phyloP scores from a whole-genome alignment of 2,888 invertebrate species.

The Eupithecia pulchellata region DNA sequence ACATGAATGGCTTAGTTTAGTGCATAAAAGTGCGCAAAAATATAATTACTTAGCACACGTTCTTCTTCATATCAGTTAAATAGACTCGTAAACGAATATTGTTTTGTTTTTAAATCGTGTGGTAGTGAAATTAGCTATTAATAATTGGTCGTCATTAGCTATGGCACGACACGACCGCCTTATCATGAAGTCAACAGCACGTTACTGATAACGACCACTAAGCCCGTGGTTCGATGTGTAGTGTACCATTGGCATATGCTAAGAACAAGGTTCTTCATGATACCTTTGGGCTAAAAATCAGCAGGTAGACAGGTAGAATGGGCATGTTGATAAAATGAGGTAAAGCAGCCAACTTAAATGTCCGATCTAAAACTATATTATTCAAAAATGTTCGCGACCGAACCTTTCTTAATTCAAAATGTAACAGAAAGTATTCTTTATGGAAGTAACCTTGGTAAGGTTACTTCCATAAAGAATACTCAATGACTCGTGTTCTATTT shows the following conservation, averaged over 20 bases:
- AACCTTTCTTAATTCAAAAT: not conserved
- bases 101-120: slow-evolving; percentile 13
- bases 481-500: not conserved
- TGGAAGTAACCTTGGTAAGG: too few species aligned
- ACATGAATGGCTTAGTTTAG: too few species aligned
- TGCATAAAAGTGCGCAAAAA: too few species aligned
- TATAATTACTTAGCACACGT: not conserved
- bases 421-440: not conserved
- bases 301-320: not conserved
- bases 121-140: slow-evolving; percentile 16
- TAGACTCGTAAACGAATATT: not conserved
- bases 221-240: slow-evolving; percentile 23
- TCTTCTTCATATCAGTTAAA: not conserved
- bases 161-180: slow-evolving; percentile 22
- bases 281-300: not conserved
- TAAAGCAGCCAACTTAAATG: not conserved
- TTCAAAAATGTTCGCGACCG: not conserved
- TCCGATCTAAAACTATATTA: not conserved
- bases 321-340: not conserved
- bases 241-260: not conserved
- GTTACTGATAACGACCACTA: slow-evolving; percentile 36
- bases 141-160: slow-evolving; percentile 25
- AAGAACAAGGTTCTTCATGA: not conserved
- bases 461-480: not conserved
- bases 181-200: slow-evolving; percentile 39